phyloP scores from a whole-genome alignment of 2,797 vertebrate species.

The Fistularia commersonii region DNA sequence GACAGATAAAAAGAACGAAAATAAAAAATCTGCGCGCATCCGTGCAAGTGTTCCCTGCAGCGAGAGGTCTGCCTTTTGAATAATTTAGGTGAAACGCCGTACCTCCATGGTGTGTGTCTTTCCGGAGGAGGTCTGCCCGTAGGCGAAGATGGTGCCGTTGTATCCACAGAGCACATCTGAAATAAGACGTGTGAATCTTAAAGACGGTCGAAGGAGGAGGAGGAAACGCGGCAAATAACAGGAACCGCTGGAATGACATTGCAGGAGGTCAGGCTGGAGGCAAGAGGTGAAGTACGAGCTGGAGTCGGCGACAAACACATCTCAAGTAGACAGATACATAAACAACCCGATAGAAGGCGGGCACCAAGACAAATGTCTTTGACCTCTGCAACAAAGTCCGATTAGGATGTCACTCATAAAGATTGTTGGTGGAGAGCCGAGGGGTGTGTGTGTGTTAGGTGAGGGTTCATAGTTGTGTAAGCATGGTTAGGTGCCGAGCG shows the following conservation, averaged over 20 bases:
- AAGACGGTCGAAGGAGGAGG: neutral
- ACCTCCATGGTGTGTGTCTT: slow-evolving; percentile 99
- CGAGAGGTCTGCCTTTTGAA: slow-evolving; percentile 32
- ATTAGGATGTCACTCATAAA: slow-evolving; percentile 25
- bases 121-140: slow-evolving; percentile 94
- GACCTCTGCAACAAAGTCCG: slow-evolving; percentile 32
- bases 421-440: slow-evolving; percentile 7
- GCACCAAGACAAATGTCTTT: slow-evolving; percentile 24
- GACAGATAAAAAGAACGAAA: slow-evolving; percentile 5
- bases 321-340: neutral
- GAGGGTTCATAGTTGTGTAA: slow-evolving; percentile 23
- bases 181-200: slow-evolving; percentile 23
- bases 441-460: no score
- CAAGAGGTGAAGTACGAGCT: no score
- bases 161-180: slow-evolving; percentile 92
- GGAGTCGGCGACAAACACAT: neutral
- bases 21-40: slow-evolving; percentile 1
- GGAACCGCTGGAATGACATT: neutral
- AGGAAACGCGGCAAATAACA: neutral
- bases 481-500: slow-evolving; percentile 20
- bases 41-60: slow-evolving; percentile 11
- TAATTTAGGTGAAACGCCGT: slow-evolving; percentile 47
- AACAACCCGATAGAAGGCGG: slow-evolving; percentile 3
- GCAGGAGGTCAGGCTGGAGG: neutral
- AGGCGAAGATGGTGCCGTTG: slow-evolving; percentile 95